Evolutionary conservation across 1,140 invertebrate genomes (phyloP).

Genomic region (Penaeus japonicus): DNA sequence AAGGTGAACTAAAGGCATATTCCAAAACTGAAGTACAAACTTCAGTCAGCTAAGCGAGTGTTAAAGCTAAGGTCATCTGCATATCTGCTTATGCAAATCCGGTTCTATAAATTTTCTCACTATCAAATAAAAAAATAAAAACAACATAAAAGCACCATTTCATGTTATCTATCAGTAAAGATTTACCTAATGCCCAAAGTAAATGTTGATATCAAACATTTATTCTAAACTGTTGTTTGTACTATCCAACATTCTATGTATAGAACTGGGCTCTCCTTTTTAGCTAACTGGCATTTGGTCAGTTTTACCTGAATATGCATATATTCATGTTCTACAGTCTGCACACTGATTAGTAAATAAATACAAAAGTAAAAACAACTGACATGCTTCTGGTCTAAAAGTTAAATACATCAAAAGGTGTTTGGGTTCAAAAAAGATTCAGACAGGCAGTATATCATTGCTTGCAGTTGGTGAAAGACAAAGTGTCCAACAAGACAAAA

Average conservation of each 20-base stretch:
- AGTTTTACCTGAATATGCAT: no score
- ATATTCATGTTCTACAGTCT: no score
- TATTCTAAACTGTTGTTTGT: no score
- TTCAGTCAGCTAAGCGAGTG: background rate
- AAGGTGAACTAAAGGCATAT: background rate
- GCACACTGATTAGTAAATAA: no score
- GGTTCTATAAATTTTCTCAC: background rate
- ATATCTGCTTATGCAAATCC: background rate
- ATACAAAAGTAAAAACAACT: no score
- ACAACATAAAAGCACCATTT: background rate
- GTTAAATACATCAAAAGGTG: background rate
- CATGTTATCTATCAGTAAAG: no score
- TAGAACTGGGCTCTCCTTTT: no score
- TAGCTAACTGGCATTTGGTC: no score
- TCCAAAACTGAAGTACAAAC: background rate
- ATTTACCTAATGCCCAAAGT: no score
- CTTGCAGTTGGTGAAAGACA: background rate
- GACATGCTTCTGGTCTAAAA: background rate
- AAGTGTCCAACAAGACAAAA: slow-evolving; percentile 2
- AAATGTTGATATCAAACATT: no score
- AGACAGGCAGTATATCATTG: background rate
- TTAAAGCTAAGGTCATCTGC: background rate
- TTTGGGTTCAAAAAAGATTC: no score
- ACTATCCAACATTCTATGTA: no score
- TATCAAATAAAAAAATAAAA: background rate